Conservation (phyloP, 2,888 invertebrate species). For the Spodoptera picta region DNA sequence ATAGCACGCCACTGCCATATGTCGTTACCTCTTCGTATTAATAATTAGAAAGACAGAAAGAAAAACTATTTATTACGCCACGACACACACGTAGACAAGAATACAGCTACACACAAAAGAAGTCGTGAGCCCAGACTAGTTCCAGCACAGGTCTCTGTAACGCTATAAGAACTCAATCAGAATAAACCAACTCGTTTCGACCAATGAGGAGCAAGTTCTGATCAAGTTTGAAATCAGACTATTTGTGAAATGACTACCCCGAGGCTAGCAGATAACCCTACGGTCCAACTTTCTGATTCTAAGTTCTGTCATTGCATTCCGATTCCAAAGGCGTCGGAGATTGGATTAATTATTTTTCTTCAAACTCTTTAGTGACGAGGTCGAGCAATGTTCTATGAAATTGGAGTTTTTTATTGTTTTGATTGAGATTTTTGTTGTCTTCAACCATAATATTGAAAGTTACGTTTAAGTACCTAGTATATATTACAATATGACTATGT, state of each 20-base stretch:
- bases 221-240: conserved; percentile 44
- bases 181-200: conserved; percentile 38
- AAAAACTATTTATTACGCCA: too few species aligned
- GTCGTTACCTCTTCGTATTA: too few species aligned
- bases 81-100: too few species aligned
- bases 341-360: conserved; percentile 42
- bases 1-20: too few species aligned
- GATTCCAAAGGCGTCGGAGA: conserved; percentile 32
- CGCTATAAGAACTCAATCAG: conserved; percentile 40
- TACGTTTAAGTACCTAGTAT: too few species aligned
- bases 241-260: conserved; percentile 49
- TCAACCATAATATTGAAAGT: too few species aligned
- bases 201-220: conserved; percentile 45
- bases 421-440: not conserved
- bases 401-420: not conserved
- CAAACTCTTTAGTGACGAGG: conserved; percentile 6
- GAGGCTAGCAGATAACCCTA: conserved; percentile 36
- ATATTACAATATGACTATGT: too few species aligned
- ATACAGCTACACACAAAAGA: too few species aligned
- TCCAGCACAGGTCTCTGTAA: not conserved
- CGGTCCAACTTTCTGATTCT: conserved; percentile 34
- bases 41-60: too few species aligned
- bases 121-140: too few species aligned
- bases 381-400: not conserved
- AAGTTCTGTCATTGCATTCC: conserved; percentile 34